Percentiles rank a stretch among this genome's conserved stretches.
Conservation (phyloP, 2,797 vertebrate species). For the Sphenopsis melanotis region DNA sequence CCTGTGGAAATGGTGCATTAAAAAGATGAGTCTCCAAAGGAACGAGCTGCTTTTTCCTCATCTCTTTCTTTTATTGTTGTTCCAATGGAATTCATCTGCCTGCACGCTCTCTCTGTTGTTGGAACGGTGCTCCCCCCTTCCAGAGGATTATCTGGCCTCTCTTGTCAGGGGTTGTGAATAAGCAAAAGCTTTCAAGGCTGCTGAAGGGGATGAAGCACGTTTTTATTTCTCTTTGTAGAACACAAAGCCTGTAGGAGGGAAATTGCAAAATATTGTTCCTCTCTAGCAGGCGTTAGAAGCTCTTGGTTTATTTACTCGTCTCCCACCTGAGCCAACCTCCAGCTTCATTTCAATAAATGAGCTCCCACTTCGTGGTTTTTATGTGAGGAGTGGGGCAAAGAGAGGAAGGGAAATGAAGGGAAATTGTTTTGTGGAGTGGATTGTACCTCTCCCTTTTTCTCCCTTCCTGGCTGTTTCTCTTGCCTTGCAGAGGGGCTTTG, state of each 20-base stretch:
- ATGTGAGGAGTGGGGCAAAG: neutral
- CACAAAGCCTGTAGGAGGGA: conserved; percentile 35
- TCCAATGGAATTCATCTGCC: neutral
- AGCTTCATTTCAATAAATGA: conserved; percentile 1
- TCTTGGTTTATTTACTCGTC: conserved; percentile 7
- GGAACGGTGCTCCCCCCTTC: neutral
- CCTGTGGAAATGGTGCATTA: conserved; percentile 42
- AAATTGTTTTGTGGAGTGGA: neutral
- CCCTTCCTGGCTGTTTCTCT: neutral
- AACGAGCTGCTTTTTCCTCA: neutral
- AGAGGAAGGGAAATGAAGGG: neutral
- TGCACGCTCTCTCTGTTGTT: neutral
- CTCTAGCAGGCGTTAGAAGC: neutral
- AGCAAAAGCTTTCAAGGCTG: conserved; percentile 29
- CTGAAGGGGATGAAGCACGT: neutral
- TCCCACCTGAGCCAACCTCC: conserved; percentile 10
- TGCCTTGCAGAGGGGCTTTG: neutral
- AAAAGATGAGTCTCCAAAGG: conserved; percentile 56
- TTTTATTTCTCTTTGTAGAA: conserved; percentile 54
- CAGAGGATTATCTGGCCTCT: conserved; percentile 21
- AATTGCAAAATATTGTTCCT: conserved; percentile 36
- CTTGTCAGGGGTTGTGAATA: neutral
- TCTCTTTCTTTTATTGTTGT: neutral
- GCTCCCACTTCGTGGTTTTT: neutral
- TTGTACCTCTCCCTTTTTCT: neutral